phyloP scores from a whole-genome alignment of 2,113 vertebrate genomes.

The Bettongia penicillata region DNA sequence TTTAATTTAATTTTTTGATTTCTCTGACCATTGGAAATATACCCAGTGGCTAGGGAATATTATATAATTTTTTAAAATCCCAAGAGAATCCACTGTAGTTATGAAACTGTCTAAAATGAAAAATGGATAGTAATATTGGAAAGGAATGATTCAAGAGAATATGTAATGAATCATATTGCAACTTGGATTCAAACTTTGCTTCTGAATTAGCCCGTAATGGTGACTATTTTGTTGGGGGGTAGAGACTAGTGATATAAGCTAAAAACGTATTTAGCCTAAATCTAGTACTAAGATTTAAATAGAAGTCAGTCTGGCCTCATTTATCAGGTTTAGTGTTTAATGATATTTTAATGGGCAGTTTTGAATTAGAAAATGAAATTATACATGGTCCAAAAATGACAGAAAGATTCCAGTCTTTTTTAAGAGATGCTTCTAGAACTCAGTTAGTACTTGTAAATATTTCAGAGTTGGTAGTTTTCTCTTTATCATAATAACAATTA shows the following conservation, averaged over 20 bases:
- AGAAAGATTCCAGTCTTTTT: neutral
- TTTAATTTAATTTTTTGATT: slow-evolving; percentile 45
- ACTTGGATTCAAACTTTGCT: neutral
- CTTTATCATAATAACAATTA: neutral
- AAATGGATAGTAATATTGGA: neutral
- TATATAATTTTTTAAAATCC: neutral
- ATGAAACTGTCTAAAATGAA: neutral
- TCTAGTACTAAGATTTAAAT: neutral
- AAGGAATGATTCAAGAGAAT: slow-evolving; percentile 17
- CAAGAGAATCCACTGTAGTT: neutral
- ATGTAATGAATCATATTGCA: neutral
- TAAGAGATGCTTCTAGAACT: neutral
- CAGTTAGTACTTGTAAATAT: neutral
- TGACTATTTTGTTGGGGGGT: neutral
- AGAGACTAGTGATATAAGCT: slow-evolving; percentile 15
- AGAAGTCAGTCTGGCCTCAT: neutral
- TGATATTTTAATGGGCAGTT: neutral
- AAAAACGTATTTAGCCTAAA: neutral
- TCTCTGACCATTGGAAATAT: slow-evolving; percentile 17
- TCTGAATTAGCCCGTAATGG: slow-evolving; percentile 10
- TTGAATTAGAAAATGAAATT: neutral
- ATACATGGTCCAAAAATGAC: neutral
- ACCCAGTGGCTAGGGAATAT: slow-evolving; percentile 11
- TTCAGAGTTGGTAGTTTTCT: neutral
- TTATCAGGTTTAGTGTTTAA: neutral